phyloP scores from a whole-genome alignment of 2,888 invertebrate species.

The Abrostola tripartita region DNA sequence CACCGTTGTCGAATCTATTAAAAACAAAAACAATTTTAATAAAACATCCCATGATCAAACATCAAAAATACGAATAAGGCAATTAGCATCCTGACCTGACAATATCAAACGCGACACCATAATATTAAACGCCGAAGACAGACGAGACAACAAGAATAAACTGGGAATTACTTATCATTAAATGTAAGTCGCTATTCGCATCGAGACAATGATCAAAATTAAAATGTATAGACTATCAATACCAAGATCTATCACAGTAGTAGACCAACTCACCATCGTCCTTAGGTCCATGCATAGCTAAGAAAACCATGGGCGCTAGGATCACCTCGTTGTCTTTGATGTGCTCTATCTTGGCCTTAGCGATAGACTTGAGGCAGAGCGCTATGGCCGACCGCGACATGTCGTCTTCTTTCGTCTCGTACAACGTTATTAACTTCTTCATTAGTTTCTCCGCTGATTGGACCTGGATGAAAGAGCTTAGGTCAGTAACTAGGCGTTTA shows the following conservation, averaged over 20 bases:
- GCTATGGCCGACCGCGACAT: slow-evolving; percentile 92
- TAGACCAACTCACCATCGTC: slow-evolving; percentile 82
- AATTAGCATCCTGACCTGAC: too few species aligned
- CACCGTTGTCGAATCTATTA: slow-evolving; percentile 84
- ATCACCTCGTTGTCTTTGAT: slow-evolving; percentile 92
- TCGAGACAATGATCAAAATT: too few species aligned
- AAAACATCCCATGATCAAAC: too few species aligned
- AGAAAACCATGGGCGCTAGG: slow-evolving; percentile 94
- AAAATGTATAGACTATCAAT: too few species aligned
- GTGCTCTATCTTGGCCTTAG: slow-evolving; percentile 94
- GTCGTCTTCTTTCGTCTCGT: slow-evolving; percentile 90
- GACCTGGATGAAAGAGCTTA: slow-evolving; percentile 56
- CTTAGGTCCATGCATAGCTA: slow-evolving; percentile 96
- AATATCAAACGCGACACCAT: too few species aligned
- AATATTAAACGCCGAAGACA: too few species aligned
- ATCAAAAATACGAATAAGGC: too few species aligned
- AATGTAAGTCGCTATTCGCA: too few species aligned
- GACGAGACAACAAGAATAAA: too few species aligned
- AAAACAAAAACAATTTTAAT: not conserved
- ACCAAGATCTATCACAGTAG: too few species aligned
- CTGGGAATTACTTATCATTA: too few species aligned
- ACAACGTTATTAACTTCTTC: slow-evolving; percentile 86
- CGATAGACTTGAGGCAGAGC: slow-evolving; percentile 93
- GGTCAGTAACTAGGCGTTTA: not conserved
- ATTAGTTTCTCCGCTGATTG: slow-evolving; percentile 89